Evolutionary conservation across 2,888 invertebrate genomes (phyloP).

Genomic region (Leptogaster cylindrica): DNA sequence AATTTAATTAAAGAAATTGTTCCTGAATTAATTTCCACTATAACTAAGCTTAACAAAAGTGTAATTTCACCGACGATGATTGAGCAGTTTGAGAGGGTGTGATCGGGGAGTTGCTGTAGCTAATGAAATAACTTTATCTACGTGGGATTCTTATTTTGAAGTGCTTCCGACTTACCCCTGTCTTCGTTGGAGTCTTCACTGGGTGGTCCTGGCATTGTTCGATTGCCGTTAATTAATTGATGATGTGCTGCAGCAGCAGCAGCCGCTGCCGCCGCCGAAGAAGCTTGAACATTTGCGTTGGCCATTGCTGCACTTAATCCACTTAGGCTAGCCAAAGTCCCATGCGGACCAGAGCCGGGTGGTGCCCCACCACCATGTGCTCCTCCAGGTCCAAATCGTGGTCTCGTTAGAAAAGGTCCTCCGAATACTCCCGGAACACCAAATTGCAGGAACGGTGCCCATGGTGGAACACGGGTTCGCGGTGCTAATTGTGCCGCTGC

Average conservation of each 20-base stretch:
- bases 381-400: conserved; percentile 55
- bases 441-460: conserved; percentile 67
- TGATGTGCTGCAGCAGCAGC: conserved; percentile 58
- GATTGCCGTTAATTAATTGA: conserved; percentile 47
- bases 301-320: conserved; percentile 50
- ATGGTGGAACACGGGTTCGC: conserved; percentile 65
- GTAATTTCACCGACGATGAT: too few species aligned
- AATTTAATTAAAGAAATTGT: too few species aligned
- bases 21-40: too few species aligned
- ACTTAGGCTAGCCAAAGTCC: conserved; percentile 50
- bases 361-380: conserved; percentile 44
- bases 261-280: conserved; percentile 46
- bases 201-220: conserved; percentile 62
- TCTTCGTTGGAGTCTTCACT: conserved; percentile 67
- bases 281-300: conserved; percentile 57
- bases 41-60: too few species aligned
- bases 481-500: conserved; percentile 66
- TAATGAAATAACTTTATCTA: background rate
- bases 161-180: conserved; percentile 63
- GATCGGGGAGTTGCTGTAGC: too few species aligned
- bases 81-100: too few species aligned
- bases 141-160: background rate
- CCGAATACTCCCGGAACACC: conserved; percentile 63
- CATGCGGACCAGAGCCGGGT: conserved; percentile 52
- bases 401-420: conserved; percentile 53